Conservation (phyloP, 2,888 invertebrate species). For the Cylindroiulus punctatus region DNA sequence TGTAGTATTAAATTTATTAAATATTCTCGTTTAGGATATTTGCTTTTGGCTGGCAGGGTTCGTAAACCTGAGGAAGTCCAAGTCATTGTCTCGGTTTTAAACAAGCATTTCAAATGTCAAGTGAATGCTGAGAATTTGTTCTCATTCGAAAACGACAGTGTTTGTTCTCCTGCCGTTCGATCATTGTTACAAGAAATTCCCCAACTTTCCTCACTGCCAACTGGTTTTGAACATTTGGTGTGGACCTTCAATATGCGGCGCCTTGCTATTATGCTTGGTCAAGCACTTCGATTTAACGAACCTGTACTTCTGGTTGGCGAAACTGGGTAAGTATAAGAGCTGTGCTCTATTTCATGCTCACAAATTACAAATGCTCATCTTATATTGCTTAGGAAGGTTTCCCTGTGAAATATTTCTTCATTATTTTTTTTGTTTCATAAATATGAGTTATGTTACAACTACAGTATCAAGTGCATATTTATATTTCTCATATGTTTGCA, state of each 20-base stretch:
- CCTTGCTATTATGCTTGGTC: constrained; percentile 71
- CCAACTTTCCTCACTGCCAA: constrained; percentile 66
- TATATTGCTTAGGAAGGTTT: constrained; percentile 23
- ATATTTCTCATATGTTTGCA: too few species aligned
- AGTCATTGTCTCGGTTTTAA: constrained; percentile 79
- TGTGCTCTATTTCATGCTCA: too few species aligned
- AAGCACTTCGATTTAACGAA: constrained; percentile 90
- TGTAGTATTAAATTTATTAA: neutral
- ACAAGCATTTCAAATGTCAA: constrained; percentile 71
- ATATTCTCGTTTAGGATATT: constrained; percentile 72
- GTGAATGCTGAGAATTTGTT: constrained; percentile 79
- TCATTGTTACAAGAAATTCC: constrained; percentile 76
- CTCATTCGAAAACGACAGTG: constrained; percentile 72
- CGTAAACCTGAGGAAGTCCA: constrained; percentile 82
- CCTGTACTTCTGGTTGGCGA: constrained; percentile 96
- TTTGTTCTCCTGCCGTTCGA: constrained; percentile 76
- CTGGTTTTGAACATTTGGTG: constrained; percentile 81
- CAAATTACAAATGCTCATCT: neutral
- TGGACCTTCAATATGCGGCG: constrained; percentile 93
- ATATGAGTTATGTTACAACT: too few species aligned
- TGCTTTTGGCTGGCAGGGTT: constrained; percentile 92
- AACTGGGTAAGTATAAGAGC: constrained; percentile 73
- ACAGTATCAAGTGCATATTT: too few species aligned
- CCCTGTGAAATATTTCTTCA: too few species aligned
- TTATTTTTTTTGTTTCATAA: too few species aligned